These are phyloP conservation scores for Cyclina sinensis DNA, from an alignment of 1,140 invertebrate genomes.

Conservation along the genomic window DNA sequence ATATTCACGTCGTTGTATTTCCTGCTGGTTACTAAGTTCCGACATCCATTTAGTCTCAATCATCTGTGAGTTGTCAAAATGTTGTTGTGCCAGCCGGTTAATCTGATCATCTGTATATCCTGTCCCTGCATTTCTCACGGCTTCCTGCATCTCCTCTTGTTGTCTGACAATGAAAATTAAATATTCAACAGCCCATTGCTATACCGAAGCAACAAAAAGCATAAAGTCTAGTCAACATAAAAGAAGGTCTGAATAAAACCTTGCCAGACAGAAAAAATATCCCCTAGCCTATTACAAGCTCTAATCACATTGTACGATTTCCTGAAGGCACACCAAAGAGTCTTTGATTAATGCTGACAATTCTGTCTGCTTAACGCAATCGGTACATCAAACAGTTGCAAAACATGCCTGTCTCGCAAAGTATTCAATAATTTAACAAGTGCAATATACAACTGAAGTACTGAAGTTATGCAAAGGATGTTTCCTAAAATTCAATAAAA, in stretches of 20 bases:
- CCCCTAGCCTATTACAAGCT: neutral
- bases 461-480: no score
- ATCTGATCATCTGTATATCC: conserved; percentile 92
- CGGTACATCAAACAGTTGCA: neutral
- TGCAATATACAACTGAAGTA: no score
- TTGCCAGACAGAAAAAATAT: conserved; percentile 1
- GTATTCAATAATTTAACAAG: no score
- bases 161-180: conserved; percentile 88
- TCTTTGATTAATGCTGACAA: neutral
- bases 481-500: no score
- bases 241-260: neutral
- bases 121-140: conserved; percentile 90
- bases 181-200: neutral
- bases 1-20: conserved; percentile 92
- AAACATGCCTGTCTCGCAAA: no score
- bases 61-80: conserved; percentile 92
- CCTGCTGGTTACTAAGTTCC: conserved; percentile 91
- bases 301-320: neutral
- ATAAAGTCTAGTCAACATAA: no score
- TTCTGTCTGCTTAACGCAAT: neutral
- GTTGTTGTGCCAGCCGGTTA: conserved; percentile 91
- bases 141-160: conserved; percentile 92
- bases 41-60: conserved; percentile 93
- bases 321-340: neutral
- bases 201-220: neutral